These are phyloP conservation scores for Acromyrmex heyeri DNA, from an alignment of 1,140 invertebrate genomes.

Conservation along the genomic window DNA sequence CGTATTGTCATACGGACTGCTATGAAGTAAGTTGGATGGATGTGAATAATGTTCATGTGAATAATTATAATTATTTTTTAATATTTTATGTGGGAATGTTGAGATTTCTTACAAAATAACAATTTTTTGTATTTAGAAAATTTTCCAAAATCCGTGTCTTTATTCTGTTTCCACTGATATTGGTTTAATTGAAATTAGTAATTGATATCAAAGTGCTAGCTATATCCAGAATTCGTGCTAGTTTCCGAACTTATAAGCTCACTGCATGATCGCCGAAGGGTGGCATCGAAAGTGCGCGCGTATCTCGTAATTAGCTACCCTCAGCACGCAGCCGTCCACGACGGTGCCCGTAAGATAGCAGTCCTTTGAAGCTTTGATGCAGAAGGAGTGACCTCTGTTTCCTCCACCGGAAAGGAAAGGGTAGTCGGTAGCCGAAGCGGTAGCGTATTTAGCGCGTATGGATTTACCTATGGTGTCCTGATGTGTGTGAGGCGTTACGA, in stretches of 20 bases:
- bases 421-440: constrained; percentile 63
- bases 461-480: constrained; percentile 65
- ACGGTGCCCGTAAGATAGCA: constrained; percentile 79
- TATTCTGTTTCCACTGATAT: neutral
- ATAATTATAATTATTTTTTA: neutral
- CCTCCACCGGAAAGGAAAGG: constrained; percentile 66
- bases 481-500: constrained; percentile 32
- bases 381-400: constrained; percentile 72
- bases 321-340: constrained; percentile 39
- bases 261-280: constrained; percentile 44
- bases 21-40: neutral
- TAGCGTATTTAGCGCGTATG: constrained; percentile 64
- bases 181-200: neutral
- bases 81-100: neutral
- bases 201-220: constrained; percentile 23
- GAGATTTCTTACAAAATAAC: neutral
- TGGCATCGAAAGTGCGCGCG: constrained; percentile 48
- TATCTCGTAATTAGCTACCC: constrained; percentile 72
- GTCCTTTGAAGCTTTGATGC: constrained; percentile 83
- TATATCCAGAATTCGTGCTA: neutral
- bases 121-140: neutral
- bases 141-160: neutral
- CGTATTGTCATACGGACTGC: neutral
- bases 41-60: neutral
- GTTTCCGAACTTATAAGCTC: constrained; percentile 22